Evolutionary conservation across 2,888 invertebrate genomes (phyloP), one percentile per base, ranked within the genome.

Genomic region (Amiota communis): DNA sequence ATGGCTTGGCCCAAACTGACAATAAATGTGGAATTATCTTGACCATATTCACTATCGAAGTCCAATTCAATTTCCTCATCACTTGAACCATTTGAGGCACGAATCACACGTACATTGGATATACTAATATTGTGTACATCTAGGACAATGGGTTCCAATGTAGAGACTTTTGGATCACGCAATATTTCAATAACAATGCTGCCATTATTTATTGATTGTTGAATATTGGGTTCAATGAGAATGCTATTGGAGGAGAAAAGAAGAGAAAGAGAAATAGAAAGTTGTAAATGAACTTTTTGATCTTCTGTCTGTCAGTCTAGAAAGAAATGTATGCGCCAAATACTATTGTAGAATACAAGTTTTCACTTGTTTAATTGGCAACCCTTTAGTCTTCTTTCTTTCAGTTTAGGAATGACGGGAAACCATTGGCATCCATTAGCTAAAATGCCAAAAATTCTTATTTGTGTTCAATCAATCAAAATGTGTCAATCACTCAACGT

Each of bases 61-160:
- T 88, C 86, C 76, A 88, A 74, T 53, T 89, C 88, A 67, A 85
- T 72, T 72, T 86, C 81, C 71, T 85, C 83, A 20, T 80, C 82
- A 59, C 76, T 78, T 8, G 78, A 73, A 20, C 69, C 70, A 65
- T n/a, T 68, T 10, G 78, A 59, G 8, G 83, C 79, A 15, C 85
- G 82, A 10, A 86, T 81, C 3, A 89, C 84, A 8, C 85, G 83
- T 12, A 88, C 87, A 82, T 89, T 86, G 51, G 85, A 78, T 48
- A 90, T 88, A 75, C 86, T 87, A 1, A 90, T 86, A 72, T 90
- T 89, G 65, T 88, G 82, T 2, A 90, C 87, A 73, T 90, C 90
- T 47, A 90, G 78, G 1, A 89, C 88, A 72, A 90, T 90, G 48
- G 89, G 89, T 70, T 88, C 87, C 72, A 88, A 78, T 68, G 79